A percentile compares a stretch with the other conserved stretches of the same genome.
Conservation (phyloP, 1,140 invertebrate genomes). For the Lepidotrigona ventralis region DNA sequence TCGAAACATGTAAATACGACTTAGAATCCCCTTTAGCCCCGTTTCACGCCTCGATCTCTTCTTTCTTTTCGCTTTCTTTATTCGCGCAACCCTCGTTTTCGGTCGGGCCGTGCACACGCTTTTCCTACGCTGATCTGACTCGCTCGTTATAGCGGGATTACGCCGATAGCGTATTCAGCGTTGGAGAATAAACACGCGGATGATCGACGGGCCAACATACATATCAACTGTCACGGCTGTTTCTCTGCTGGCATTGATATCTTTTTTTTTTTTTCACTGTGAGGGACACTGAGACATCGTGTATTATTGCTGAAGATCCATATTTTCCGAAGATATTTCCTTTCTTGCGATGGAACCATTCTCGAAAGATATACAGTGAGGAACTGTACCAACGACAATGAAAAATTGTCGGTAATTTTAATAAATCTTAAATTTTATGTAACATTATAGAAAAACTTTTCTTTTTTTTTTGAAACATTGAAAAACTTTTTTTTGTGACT, state of each 20-base stretch:
- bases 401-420: too few species aligned
- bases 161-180: slow-evolving; percentile 33
- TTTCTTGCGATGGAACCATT: not conserved
- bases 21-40: slow-evolving; percentile 50
- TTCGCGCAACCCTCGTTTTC: not conserved
- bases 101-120: not conserved
- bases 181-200: slow-evolving; percentile 26
- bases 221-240: not conserved
- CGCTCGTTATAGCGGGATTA: slow-evolving; percentile 41
- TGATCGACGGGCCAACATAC: slow-evolving; percentile 12
- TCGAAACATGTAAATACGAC: slow-evolving; percentile 72
- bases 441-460: too few species aligned
- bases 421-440: too few species aligned
- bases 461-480: too few species aligned
- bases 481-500: too few species aligned
- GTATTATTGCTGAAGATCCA: not conserved
- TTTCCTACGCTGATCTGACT: slow-evolving; percentile 6
- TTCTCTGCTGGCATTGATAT: not conserved
- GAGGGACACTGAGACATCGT: not conserved
- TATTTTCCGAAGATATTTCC: too few species aligned
- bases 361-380: not conserved
- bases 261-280: not conserved
- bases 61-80: not conserved
- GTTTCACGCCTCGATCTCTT: slow-evolving; percentile 27
- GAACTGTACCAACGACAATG: too few species aligned